These are phyloP conservation scores for Esox masquinongy DNA, from an alignment of 2,797 vertebrate genomes.

Conservation along the genomic window DNA sequence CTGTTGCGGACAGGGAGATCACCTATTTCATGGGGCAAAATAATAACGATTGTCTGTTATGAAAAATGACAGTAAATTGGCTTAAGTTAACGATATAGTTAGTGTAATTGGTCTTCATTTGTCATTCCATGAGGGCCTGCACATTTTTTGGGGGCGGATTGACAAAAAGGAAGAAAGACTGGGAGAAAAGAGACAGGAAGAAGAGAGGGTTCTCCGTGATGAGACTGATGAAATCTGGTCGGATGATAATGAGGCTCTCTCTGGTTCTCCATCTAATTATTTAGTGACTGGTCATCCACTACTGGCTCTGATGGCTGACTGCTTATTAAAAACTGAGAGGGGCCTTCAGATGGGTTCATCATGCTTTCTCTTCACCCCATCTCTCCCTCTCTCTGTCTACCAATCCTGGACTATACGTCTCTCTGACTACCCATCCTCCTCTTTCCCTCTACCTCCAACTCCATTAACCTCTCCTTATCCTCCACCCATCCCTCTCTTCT, in stretches of 20 bases:
- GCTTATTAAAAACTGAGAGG: constrained; percentile 76
- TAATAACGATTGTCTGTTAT: constrained; percentile 61
- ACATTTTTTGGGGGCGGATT: constrained; percentile 23
- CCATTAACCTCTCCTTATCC: constrained; percentile 32
- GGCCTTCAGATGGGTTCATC: constrained; percentile 74
- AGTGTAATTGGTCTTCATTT: constrained; percentile 73
- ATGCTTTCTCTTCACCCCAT: constrained; percentile 46
- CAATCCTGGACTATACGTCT: too few species aligned
- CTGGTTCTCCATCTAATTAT: constrained; percentile 67
- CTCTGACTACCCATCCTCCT: too few species aligned
- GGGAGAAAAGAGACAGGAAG: constrained; percentile 5
- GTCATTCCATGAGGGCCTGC: constrained; percentile 66
- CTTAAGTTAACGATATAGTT: constrained; percentile 65
- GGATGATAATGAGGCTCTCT: constrained; percentile 76
- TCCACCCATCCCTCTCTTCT: constrained; percentile 45
- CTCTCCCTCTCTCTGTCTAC: constrained; percentile 67
- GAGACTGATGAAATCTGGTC: constrained; percentile 76
- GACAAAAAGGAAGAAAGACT: not conserved
- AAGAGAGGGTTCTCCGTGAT: constrained; percentile 64
- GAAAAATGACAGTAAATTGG: constrained; percentile 56
- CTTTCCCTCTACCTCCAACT: not conserved
- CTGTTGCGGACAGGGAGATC: not conserved
- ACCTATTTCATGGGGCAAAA: constrained; percentile 45
- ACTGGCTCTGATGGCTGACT: constrained; percentile 68
- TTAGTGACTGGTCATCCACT: constrained; percentile 68